Base-by-base conservation (phyloP, 2,797 vertebrate species). In the Rhinogobio ventralis region DNA sequence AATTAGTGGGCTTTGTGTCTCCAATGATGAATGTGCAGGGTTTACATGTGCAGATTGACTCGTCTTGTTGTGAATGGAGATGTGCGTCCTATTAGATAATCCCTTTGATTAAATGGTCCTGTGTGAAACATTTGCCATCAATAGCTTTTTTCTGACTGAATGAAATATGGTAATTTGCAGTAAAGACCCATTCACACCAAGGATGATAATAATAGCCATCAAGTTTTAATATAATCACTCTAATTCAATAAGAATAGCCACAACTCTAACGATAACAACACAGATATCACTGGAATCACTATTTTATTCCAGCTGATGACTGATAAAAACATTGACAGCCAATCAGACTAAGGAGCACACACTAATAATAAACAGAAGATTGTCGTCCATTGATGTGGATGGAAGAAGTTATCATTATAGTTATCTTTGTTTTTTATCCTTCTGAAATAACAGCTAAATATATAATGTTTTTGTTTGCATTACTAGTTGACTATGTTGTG, bases 91-190 rank as follows among this genome's bases (percentile, higher is more conserved):
- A 20, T 30, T n/a, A 49, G 51, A 62, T 33, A 69, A 51, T 17
- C 51, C 55, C 51, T n/a, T 20, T 1, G 13, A 53, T 36, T 8
- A 57, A 68, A 55, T 71, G 15, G 19, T 74, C 75, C 39, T 36
- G 42, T 20, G 39, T 60, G 39, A 49, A n/a, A 68, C 46, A 73
- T 67, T 25, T 82, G 28, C 39, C 28, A 64, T 36, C 20, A 64
- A 17, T 62, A 23, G 57, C 64, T 36, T 82, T 73, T 19, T 7
- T 64, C 28, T 82, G 23, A 28, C 10, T 19, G 45, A 64, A 17
- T 51, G 20, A 64, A 82, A 49, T 74, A 73, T 73, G 77, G 17
- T 49, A 30, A 82, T 82, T 55, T 82, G n/a, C 25, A 14, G 14
- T 25, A 23, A n/a, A 53, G 30, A 55, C n/a, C 39, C 36, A 39